Base-by-base conservation (phyloP, 30 jellyfish, hydroid and myxozoan species). In the Aurelia coerulea region DNA sequence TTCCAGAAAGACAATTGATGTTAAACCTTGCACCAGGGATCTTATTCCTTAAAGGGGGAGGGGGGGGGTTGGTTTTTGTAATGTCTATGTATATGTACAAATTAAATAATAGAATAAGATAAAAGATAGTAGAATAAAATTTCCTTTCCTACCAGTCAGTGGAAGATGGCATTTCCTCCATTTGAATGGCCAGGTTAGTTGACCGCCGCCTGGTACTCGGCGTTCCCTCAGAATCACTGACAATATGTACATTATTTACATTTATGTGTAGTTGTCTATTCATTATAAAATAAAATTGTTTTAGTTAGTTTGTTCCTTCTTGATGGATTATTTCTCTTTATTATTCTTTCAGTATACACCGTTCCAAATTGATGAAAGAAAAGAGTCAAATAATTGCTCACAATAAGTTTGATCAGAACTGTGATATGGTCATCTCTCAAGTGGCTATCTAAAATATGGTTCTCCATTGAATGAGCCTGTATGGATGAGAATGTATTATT, bases 341-440 rank as follows among this genome's bases (percentile, higher is more conserved):
- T 35, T 4, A 76, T 76, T 35, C 58, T 29, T 17, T 56, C 58
- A 19, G 76, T 76, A 19, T 51, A 76, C 13, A 31, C 56, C 34
- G 12, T 52, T 17, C 78, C 63, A 35, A 50, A 76, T 16, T 29
- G 80, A 11, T 76, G 87, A 51, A 18, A 56, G 60, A 52, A 56
- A 15, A 76, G 31, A 2, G 35, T 33, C 18, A 76, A n/a, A 31
- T 52, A 76, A 14, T 52, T 68, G 23, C 29, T 31, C 8, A 19
- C 53, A 59, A 76, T 46, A 18, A 35, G 17, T 53, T 83, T 83
- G 42, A 68, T 58, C 23, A 68, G 68, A n/a, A 13, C 67, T 17
- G 92, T 83, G 37, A 72, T 68, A 16, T 50, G 87, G 34, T 68
- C 86, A 56, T 81, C 87, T 49, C 91, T 46, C 41, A 68, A 19